phyloP scores from a whole-genome alignment of 1,140 invertebrate genomes.

The Gonatopus flavifemur region DNA sequence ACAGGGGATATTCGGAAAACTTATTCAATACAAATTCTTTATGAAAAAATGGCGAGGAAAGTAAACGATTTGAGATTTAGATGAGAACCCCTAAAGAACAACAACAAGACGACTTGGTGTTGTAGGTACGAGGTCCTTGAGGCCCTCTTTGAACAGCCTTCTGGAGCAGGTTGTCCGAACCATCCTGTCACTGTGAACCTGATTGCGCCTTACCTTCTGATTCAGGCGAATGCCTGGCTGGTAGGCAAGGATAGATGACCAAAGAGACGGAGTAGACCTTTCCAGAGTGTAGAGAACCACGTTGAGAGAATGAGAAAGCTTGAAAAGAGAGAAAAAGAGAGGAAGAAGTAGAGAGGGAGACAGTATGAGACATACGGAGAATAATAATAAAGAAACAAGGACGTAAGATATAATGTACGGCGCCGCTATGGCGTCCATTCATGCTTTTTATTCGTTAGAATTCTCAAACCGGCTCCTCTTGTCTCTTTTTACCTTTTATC shows the following conservation, averaged over 20 bases:
- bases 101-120: too few relatives aligned
- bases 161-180: constrained; percentile 10
- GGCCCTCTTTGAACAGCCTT: too few relatives aligned
- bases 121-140: too few relatives aligned
- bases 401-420: constrained; percentile 37
- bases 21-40: too few relatives aligned
- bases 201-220: constrained; percentile 9
- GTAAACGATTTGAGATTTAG: too few relatives aligned
- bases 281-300: too few relatives aligned
- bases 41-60: too few relatives aligned
- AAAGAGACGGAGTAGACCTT: too few relatives aligned
- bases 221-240: too few relatives aligned
- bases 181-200: constrained; percentile 9
- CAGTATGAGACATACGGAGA: constrained; percentile 9
- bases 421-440: constrained; percentile 42
- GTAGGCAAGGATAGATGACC: too few relatives aligned
- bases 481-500: constrained; percentile 5
- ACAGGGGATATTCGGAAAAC: too few relatives aligned
- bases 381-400: constrained; percentile 39
- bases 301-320: constrained; percentile 1
- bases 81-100: too few relatives aligned
- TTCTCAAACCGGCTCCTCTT: constrained; percentile 12
- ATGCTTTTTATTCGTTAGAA: constrained; percentile 43
- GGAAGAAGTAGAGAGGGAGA: not conserved
- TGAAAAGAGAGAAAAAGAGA: not conserved